Base-by-base conservation (phyloP, 1,140 invertebrate species). In the Phenacoccus solenopsis region DNA sequence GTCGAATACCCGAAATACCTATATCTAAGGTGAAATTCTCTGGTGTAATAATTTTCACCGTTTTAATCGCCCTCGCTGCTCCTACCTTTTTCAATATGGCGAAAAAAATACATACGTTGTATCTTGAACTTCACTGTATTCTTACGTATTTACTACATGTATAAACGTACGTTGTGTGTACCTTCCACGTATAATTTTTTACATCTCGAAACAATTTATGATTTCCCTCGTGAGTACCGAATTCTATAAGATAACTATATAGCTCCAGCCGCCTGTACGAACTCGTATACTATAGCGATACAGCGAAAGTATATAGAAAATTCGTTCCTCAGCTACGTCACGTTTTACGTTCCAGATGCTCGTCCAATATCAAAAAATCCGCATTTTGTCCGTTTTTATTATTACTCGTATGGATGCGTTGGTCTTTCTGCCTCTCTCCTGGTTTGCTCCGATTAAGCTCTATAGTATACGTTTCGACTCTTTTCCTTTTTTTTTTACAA, bases 181-280 rank as follows among this genome's bases (percentile, higher is more conserved):
- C 30, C 30, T 64, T 64, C 59, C 25, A 64, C 59, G 20, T 27
- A 64, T 64, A 64, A 64, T 64, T 64, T 64, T 64, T 64, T 64
- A 64, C 59, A 25, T 64, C 25, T 64, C 25, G 22, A 64, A 64
- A 64, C 59, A 64, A 64, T 64, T 64, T 64, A 64, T 64, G 59
- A 64, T 64, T 64, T 64, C 59, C 59, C 59, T 27, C 21, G 59
- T 27, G 59, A 64, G 25, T 16, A 24, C 21, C 10, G 16, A 64
- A 64, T 64, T 64, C 9, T 64, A 64, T 64, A 64, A 64, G 25
- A 49, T 49, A 49, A 49, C 38, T 49, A 49, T 49, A 49, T 49
- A 16, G 38, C 38, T n/a, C 16, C 5, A n/a, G 38, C 16, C 38
- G 16, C 16, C 16, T 4, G 38, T n/a, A 49, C 16, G 16, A 9